Evolutionary conservation across 2,113 vertebrate genomes (phyloP).

Genomic region (Hylia prasina): DNA sequence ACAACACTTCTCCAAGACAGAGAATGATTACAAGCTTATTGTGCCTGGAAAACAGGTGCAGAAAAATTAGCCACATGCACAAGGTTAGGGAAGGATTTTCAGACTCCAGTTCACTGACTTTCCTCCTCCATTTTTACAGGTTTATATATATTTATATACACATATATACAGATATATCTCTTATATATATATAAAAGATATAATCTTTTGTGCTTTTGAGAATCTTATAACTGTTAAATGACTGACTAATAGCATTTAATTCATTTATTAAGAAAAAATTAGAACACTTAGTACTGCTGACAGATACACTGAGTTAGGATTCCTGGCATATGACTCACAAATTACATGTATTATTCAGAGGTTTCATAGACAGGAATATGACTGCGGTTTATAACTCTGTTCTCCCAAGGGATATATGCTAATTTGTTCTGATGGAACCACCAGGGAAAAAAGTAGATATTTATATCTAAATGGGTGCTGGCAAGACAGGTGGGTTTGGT

Average conservation of each 20-base stretch:
- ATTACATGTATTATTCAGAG: constrained; percentile 48
- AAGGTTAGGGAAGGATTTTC: neutral
- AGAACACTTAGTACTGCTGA: neutral
- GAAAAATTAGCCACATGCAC: neutral
- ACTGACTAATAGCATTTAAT: neutral
- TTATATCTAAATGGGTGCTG: neutral
- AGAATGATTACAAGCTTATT: neutral
- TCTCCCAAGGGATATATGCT: neutral
- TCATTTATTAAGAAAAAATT: neutral
- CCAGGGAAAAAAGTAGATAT: neutral
- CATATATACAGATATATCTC: neutral
- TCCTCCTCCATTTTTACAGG: neutral
- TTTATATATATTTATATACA: neutral
- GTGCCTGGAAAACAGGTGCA: neutral
- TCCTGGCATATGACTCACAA: constrained; percentile 20
- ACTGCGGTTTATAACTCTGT: neutral
- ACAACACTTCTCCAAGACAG: neutral
- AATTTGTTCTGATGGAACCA: constrained; percentile 9
- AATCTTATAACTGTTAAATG: neutral
- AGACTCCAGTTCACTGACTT: neutral
- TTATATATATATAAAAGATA: neutral
- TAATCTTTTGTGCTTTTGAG: neutral
- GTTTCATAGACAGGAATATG: neutral
- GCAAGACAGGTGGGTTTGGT: neutral
- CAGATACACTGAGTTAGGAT: neutral